These are phyloP conservation scores for Chlorodrepanis virens DNA, from an alignment of 2,113 vertebrate genomes.

Conservation along the genomic window DNA sequence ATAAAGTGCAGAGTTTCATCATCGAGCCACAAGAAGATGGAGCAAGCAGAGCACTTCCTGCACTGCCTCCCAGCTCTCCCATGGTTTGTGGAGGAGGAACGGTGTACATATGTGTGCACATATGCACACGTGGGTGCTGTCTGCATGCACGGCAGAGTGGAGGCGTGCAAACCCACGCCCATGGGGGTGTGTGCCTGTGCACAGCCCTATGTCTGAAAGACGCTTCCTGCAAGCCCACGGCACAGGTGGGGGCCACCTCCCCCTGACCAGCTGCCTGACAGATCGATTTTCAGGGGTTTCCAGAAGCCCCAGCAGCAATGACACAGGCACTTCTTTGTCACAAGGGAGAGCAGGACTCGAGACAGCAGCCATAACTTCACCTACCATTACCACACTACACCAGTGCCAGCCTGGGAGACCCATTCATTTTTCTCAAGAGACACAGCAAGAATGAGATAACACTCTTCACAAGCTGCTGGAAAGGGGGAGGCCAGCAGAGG, in stretches of 20 bases:
- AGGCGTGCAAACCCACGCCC: not conserved
- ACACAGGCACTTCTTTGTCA: not conserved
- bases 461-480: not conserved
- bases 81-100: not conserved
- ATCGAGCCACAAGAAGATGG: not conserved
- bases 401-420: not conserved
- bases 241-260: not conserved
- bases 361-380: not conserved
- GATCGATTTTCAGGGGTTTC: not conserved
- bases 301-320: not conserved
- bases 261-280: not conserved
- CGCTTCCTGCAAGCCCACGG: not conserved
- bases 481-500: not conserved
- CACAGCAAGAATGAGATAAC: not conserved
- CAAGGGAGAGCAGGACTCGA: not conserved
- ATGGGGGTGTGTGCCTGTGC: not conserved
- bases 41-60: not conserved
- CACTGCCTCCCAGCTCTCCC: not conserved
- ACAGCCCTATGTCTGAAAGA: not conserved
- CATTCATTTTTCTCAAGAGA: not conserved
- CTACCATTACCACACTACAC: not conserved
- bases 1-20: not conserved
- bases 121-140: conserved; percentile 3
- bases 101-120: conserved; percentile 9
- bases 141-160: not conserved